Conservation (phyloP, 1,140 invertebrate species). For the Doryteuthis pealeii region DNA sequence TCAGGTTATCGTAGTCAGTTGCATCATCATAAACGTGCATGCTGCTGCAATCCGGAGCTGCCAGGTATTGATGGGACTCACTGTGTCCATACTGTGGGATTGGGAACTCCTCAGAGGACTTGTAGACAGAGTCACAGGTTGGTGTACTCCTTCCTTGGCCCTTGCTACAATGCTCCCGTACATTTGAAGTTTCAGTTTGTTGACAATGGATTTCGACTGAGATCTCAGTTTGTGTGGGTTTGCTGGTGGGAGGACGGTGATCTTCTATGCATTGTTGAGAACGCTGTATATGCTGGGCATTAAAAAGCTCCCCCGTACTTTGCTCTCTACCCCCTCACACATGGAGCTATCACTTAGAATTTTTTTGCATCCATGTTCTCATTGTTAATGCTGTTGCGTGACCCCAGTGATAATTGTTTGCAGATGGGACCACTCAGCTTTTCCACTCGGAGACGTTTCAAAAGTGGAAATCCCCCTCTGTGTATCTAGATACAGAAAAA, state of each 20-base stretch:
- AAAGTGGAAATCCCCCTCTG: slow-evolving; percentile 52
- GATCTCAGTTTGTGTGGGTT: slow-evolving; percentile 34
- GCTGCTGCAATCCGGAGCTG: slow-evolving; percentile 18
- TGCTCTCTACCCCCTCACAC: neutral
- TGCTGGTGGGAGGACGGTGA: slow-evolving; percentile 27
- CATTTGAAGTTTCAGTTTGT: slow-evolving; percentile 5
- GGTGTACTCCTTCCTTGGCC: neutral
- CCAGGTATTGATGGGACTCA: slow-evolving; percentile 18
- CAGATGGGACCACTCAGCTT: slow-evolving; percentile 23
- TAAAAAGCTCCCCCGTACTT: neutral
- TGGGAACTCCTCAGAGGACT: slow-evolving; percentile 12
- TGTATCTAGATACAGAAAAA: slow-evolving; percentile 36
- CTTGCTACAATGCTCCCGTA: neutral
- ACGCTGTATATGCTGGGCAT: neutral
- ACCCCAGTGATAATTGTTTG: slow-evolving; percentile 43
- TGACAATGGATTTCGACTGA: slow-evolving; percentile 46
- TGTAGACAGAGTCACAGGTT: neutral
- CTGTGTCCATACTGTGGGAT: slow-evolving; percentile 40
- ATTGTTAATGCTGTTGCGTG: slow-evolving; percentile 10
- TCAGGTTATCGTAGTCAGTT: slow-evolving; percentile 46
- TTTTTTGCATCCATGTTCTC: neutral
- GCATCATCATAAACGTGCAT: slow-evolving; percentile 52
- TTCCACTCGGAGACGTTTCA: slow-evolving; percentile 45
- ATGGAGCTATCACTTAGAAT: neutral
- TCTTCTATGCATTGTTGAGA: neutral